Evolutionary conservation across 2,888 invertebrate species (phyloP).

Genomic region (Spodoptera exigua): DNA sequence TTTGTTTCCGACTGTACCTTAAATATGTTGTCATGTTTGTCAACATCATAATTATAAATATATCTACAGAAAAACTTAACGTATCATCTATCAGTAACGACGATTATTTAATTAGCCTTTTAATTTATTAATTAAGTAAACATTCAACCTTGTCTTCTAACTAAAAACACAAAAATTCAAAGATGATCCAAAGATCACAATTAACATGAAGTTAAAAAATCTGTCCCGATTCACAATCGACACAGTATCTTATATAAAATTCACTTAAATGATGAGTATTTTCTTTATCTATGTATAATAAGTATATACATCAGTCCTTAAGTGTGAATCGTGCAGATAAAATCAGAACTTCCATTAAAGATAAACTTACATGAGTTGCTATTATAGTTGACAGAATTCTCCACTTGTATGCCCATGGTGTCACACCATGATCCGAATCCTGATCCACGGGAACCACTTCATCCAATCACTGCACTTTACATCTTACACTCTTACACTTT

Average conservation of each 20-base stretch:
- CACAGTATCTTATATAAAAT: not conserved
- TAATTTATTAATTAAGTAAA: not conserved
- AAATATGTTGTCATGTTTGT: too few species aligned
- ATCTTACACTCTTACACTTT: constrained; percentile 51
- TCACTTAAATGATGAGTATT: too few species aligned
- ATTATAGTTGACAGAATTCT: constrained; percentile 83
- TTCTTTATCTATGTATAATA: too few species aligned
- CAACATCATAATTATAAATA: too few species aligned
- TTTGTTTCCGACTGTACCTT: too few species aligned
- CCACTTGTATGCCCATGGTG: constrained; percentile 87
- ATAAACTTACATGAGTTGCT: constrained; percentile 83
- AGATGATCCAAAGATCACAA: too few species aligned
- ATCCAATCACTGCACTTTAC: constrained; percentile 54
- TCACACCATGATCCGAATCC: constrained; percentile 62
- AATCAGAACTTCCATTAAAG: not conserved
- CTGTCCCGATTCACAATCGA: not conserved
- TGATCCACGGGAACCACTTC: constrained; percentile 48
- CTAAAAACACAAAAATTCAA: not conserved
- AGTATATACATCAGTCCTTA: too few species aligned
- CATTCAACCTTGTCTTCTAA: not conserved
- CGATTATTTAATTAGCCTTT: too few species aligned
- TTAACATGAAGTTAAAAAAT: not conserved
- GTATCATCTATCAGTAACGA: too few species aligned
- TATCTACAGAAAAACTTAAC: too few species aligned
- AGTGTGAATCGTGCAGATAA: not conserved